Conservation (phyloP, 2,113 vertebrate species). For the Geococcyx californianus region DNA sequence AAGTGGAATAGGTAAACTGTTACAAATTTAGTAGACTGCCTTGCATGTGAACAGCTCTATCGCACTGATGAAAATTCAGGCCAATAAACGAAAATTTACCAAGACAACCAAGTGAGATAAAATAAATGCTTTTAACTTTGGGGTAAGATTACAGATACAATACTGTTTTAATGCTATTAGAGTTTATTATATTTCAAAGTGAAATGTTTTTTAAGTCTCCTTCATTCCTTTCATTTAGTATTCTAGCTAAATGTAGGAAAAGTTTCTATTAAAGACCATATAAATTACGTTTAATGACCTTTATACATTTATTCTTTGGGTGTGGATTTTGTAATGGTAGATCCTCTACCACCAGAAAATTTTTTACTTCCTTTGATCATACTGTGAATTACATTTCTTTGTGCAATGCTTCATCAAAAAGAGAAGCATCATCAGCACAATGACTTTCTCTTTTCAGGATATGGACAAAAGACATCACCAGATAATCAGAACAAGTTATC, state of each 20-base stretch:
- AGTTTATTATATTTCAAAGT: background rate
- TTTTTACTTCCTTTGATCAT: background rate
- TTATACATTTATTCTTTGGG: background rate
- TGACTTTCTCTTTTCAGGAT: background rate
- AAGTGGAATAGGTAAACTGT: background rate
- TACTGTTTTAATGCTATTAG: background rate
- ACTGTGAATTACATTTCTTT: background rate
- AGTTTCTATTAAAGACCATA: background rate
- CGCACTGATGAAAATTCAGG: background rate
- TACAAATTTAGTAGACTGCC: background rate
- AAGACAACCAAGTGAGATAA: background rate
- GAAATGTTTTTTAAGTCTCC: background rate
- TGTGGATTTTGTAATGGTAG: background rate
- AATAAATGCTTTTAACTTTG: background rate
- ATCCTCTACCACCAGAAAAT: background rate
- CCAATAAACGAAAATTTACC: background rate
- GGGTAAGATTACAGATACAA: background rate
- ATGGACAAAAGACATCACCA: background rate
- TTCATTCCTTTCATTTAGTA: background rate
- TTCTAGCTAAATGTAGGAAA: background rate
- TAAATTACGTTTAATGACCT: background rate
- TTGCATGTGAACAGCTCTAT: background rate
- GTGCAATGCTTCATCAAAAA: background rate
- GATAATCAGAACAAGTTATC: background rate
- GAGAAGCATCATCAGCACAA: background rate